Percentiles rank a stretch among this genome's conserved stretches.
Conservation (phyloP, 2,113 vertebrate genomes). For the Gulo gulo region DNA sequence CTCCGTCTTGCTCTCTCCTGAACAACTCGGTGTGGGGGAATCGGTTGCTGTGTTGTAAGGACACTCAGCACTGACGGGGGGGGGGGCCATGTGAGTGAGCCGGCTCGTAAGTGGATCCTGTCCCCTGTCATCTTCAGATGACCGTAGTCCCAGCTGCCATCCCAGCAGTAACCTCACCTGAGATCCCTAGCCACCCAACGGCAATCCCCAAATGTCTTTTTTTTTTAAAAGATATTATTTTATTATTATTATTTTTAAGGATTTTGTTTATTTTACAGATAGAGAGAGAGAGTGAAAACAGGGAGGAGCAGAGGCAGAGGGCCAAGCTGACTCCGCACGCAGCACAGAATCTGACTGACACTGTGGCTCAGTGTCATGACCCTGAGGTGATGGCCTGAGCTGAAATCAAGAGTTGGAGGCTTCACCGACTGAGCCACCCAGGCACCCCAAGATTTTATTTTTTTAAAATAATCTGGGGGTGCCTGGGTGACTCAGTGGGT, state of each 20-base stretch:
- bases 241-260: not conserved
- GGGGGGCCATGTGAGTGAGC: fast-evolving
- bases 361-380: not conserved
- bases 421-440: not conserved
- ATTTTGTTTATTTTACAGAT: not conserved
- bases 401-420: not conserved
- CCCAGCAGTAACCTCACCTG: not conserved
- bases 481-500: too few species aligned
- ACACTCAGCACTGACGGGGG: not conserved
- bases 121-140: not conserved
- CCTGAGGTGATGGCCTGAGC: not conserved
- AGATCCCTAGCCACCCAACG: not conserved
- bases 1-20: not conserved
- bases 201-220: not conserved
- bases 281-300: not conserved
- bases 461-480: not conserved
- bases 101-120: fast-evolving
- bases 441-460: not conserved
- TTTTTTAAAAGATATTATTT: not conserved
- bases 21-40: not conserved
- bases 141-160: not conserved
- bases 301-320: not conserved
- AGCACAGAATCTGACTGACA: not conserved
- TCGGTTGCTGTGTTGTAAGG: not conserved
- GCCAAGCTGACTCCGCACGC: not conserved